A percentile compares a stretch with the other conserved stretches of the same genome.
These are phyloP conservation scores for Ceryle rudis DNA, from an alignment of 2,797 vertebrate genomes.

Conservation along the genomic window DNA sequence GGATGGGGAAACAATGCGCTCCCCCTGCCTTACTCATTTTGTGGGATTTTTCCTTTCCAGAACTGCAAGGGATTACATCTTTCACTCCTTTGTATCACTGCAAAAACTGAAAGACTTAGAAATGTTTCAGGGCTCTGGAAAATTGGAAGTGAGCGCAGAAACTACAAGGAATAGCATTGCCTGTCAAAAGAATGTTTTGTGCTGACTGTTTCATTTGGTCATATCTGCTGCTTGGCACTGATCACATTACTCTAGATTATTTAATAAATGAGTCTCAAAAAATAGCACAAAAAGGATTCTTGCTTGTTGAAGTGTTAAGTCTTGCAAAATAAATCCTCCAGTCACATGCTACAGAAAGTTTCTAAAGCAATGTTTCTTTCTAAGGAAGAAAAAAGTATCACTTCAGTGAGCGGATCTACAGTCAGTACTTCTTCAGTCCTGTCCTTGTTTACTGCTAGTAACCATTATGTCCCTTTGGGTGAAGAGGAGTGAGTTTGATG, in stretches of 20 bases:
- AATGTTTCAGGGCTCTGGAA: not conserved
- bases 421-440: not conserved
- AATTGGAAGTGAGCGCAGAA: not conserved
- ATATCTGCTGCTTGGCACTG: not conserved
- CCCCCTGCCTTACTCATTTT: not conserved
- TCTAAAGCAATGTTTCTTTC: not conserved
- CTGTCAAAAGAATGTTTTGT: not conserved
- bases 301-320: not conserved
- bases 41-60: not conserved
- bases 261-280: not conserved
- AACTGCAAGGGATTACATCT: not conserved
- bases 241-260: not conserved
- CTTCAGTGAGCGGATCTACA: not conserved
- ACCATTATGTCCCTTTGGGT: not conserved
- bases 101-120: not conserved
- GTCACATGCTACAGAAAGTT: not conserved
- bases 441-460: not conserved
- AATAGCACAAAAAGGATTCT: not conserved
- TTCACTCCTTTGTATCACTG: not conserved
- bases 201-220: not conserved
- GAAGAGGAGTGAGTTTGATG: not conserved
- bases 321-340: not conserved
- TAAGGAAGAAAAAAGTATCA: not conserved
- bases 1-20: not conserved
- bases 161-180: not conserved